A percentile compares a stretch with the other conserved stretches of the same genome.
These are phyloP conservation scores for Ormyrus pomaceus DNA, from an alignment of 2,888 invertebrate genomes.

Conservation along the genomic window DNA sequence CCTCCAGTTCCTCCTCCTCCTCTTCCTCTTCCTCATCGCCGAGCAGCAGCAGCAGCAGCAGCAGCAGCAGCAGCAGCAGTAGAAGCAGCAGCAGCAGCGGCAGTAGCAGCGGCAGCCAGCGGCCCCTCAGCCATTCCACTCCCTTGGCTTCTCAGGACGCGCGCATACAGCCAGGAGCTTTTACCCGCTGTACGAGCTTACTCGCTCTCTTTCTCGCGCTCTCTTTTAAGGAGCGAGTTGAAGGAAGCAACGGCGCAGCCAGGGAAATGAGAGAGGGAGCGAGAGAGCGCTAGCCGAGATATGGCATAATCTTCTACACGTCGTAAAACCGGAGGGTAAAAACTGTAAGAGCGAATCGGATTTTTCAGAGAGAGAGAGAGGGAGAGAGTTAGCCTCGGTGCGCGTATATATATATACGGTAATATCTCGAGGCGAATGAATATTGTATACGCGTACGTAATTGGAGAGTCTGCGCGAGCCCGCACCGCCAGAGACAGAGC, in stretches of 20 bases:
- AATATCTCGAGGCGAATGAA: slow-evolving; percentile 54
- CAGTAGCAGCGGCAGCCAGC: too few species aligned
- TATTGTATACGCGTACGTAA: slow-evolving; percentile 56
- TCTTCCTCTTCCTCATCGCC: slow-evolving; percentile 40
- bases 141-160: slow-evolving; percentile 36
- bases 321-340: slow-evolving; percentile 65
- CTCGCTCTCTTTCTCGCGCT: slow-evolving; percentile 19
- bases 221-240: slow-evolving; percentile 36
- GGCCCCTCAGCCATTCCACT: slow-evolving; percentile 56
- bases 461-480: slow-evolving; percentile 50
- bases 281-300: slow-evolving; percentile 41
- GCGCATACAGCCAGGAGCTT: slow-evolving; percentile 24
- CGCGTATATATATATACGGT: slow-evolving; percentile 27
- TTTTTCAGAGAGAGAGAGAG: slow-evolving; percentile 56
- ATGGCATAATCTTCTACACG: slow-evolving; percentile 67
- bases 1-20: slow-evolving; percentile 52
- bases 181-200: slow-evolving; percentile 22
- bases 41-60: slow-evolving; percentile 37
- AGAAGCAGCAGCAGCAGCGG: too few species aligned
- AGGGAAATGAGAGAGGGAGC: slow-evolving; percentile 27
- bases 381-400: slow-evolving; percentile 41
- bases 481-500: slow-evolving; percentile 29
- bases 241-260: slow-evolving; percentile 3
- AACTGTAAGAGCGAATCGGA: slow-evolving; percentile 64
- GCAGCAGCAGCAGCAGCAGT: slow-evolving; percentile 8